Evolutionary conservation across 2,888 invertebrate species (phyloP), one percentile per base, ranked within the genome.

Genomic region (Notocelia uddmanniana): DNA sequence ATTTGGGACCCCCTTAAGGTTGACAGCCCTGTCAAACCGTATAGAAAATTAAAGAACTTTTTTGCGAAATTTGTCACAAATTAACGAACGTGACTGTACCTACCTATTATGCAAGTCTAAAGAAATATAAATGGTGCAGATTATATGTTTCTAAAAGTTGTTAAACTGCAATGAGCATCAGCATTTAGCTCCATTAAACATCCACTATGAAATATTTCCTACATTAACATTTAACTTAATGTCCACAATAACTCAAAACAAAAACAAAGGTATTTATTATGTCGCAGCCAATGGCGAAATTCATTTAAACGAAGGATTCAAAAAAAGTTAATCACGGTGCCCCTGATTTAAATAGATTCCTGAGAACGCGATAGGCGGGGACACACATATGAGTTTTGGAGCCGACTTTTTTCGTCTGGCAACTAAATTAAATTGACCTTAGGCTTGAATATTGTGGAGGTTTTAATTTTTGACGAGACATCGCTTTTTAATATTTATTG

Each of bases 341-440:
- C 80, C 73, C 79, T 81, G 83, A 86, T 85, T 83, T 85, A 81
- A 81, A 83, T 85, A 86, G 86, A 84, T 85, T 86, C 85, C 79
- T 78, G 82, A 83, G 85, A 85, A 80, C 78, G 68, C 79, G 79
- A 86, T 84, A 88, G 90, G 90, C 90, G 90, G 89, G 81, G 89
- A 89, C 89, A 89, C 76, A 79, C 83, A 87, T 85, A 89, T 89
- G 86, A 87, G 86, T 78, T 85, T 85, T 82, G 78, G 84, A 76
- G 77, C 75, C 69, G 74, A 64, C 74, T 78, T 85, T 90, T 91
- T 88, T 85, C 83, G 91, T 90, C 90, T 90, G 90, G 85, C 78
- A 85, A 81, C 86, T 81, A 89, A 91, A 91, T 91, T 90, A 89
- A 90, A 90, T 86, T 87, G 89, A 87, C 85, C 86, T 80, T 75